These are phyloP conservation scores for Sebastes cheni DNA, from an alignment of 2,797 vertebrate species.

Conservation along the genomic window DNA sequence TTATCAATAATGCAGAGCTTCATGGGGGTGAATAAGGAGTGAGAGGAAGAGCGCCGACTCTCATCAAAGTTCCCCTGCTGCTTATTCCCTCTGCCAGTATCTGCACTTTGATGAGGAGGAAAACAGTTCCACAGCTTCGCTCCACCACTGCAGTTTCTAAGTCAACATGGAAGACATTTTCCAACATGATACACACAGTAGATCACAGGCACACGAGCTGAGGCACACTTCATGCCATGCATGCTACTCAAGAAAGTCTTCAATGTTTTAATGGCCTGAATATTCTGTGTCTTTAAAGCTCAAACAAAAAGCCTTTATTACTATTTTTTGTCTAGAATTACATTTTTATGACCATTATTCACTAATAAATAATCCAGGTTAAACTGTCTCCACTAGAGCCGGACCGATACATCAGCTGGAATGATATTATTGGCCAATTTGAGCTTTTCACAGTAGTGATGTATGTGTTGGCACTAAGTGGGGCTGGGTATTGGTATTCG, in stretches of 20 bases:
- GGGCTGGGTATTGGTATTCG: neutral
- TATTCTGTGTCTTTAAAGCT: neutral
- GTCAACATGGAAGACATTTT: neutral
- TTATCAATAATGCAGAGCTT: slow-evolving; percentile 62
- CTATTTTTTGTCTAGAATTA: neutral
- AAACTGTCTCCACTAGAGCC: neutral
- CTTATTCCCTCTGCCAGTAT: slow-evolving; percentile 14
- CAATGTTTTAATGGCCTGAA: neutral
- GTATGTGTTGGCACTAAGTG: neutral
- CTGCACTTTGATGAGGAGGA: slow-evolving; percentile 17
- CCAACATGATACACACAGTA: neutral
- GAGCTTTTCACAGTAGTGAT: neutral
- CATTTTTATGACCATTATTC: neutral
- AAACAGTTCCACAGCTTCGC: neutral
- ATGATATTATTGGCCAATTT: neutral
- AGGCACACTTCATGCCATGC: neutral
- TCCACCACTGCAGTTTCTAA: neutral
- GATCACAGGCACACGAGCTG: neutral
- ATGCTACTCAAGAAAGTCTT: neutral
- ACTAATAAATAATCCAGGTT: neutral
- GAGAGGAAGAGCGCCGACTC: neutral
- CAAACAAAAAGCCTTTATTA: neutral
- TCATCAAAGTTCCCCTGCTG: slow-evolving; percentile 20
- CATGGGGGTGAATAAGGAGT: slow-evolving; percentile 23
- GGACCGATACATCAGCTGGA: neutral